Percentiles rank a stretch among this genome's conserved stretches.
Evolutionary conservation across 2,888 invertebrate species (phyloP).

Genomic region (Sphaerophoria rueppellii): DNA sequence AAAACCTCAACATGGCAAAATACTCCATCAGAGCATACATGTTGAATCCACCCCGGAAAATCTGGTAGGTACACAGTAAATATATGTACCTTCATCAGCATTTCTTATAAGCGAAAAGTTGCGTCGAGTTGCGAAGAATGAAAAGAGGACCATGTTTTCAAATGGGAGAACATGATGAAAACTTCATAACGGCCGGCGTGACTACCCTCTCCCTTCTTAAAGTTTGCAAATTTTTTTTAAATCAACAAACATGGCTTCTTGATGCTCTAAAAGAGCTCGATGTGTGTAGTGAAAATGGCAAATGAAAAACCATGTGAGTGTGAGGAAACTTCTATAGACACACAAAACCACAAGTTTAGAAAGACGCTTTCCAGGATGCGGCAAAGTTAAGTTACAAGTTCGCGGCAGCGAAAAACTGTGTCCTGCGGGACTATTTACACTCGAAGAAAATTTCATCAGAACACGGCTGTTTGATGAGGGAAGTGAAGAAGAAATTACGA

Average conservation of each 20-base stretch:
- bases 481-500: constrained; percentile 4
- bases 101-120: background rate
- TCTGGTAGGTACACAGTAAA: constrained; percentile 32
- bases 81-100: constrained; percentile 16
- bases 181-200: constrained; percentile 5
- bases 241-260: constrained; percentile 61
- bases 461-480: background rate
- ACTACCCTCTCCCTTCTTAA: constrained; percentile 33
- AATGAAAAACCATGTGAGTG: constrained; percentile 1
- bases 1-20: background rate
- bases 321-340: background rate
- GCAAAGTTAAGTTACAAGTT: constrained; percentile 47
- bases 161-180: constrained; percentile 14
- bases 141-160: background rate
- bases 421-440: constrained; percentile 63
- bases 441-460: constrained; percentile 42
- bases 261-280: constrained; percentile 24
- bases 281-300: background rate
- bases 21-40: constrained; percentile 34
- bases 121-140: background rate
- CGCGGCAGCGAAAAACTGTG: constrained; percentile 45
- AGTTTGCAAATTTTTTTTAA: constrained; percentile 57
- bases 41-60: constrained; percentile 67
- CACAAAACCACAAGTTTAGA: constrained; percentile 45
- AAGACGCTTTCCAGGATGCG: constrained; percentile 35